Percentiles rank a stretch among this genome's conserved stretches.
These are phyloP conservation scores for Borostomias antarcticus DNA, from an alignment of 2,797 vertebrate genomes.

Conservation along the genomic window DNA sequence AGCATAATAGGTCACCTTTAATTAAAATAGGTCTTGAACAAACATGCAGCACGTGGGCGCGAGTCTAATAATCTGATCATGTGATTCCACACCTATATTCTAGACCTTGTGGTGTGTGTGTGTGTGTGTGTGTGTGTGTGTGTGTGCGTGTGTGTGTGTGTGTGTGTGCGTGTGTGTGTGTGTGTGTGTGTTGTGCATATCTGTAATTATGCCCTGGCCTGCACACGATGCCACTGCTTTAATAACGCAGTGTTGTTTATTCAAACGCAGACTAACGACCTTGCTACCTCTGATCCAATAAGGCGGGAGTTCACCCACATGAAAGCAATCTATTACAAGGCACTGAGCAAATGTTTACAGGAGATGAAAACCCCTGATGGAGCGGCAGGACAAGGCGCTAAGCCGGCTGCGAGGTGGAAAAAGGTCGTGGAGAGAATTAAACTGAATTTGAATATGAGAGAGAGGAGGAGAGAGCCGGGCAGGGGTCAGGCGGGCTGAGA, in stretches of 20 bases:
- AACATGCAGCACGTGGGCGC: no score
- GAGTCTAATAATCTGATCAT: no score
- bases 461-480: background rate
- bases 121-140: background rate
- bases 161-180: background rate
- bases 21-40: no score
- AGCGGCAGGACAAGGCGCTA: background rate
- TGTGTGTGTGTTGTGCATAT: background rate
- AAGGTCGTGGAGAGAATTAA: background rate
- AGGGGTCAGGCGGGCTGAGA: background rate
- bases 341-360: conserved; percentile 20
- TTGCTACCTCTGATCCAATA: background rate
- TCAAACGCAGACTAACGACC: conserved; percentile 6
- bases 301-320: background rate
- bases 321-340: conserved; percentile 18
- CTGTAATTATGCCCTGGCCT: background rate
- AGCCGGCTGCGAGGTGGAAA: conserved; percentile 2
- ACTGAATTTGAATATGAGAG: conserved; percentile 16
- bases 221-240: background rate
- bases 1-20: no score
- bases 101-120: background rate
- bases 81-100: no score
- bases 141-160: background rate
- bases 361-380: conserved; percentile 19
- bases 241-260: conserved; percentile 18